Evolutionary conservation across 2,113 vertebrate genomes (phyloP).

Genomic region (Micronycteris hirsuta): DNA sequence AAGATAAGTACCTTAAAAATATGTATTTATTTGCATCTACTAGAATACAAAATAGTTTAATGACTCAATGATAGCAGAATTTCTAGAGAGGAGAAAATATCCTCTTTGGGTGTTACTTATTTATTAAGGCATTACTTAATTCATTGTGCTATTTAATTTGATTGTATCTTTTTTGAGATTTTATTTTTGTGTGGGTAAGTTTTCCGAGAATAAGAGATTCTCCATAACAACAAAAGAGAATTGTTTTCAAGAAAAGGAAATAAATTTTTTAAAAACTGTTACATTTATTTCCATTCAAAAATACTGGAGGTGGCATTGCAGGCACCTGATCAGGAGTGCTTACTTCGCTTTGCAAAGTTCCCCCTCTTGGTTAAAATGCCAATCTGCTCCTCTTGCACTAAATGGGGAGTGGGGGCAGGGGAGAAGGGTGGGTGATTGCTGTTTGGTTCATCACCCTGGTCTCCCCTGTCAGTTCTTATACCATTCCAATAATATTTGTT

Average conservation of each 20-base stretch:
- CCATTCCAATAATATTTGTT: background rate
- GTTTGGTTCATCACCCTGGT: background rate
- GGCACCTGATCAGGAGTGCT: background rate
- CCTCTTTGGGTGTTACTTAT: background rate
- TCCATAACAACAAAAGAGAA: background rate
- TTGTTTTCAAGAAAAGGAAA: slow-evolving; percentile 41
- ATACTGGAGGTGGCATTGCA: background rate
- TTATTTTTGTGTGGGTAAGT: background rate
- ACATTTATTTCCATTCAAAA: slow-evolving; percentile 31
- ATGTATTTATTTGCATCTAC: background rate
- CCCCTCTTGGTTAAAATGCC: background rate
- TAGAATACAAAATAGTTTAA: slow-evolving; percentile 25
- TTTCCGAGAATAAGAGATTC: background rate
- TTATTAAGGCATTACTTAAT: slow-evolving; percentile 8
- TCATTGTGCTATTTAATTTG: slow-evolving; percentile 37
- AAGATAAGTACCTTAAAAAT: slow-evolving; percentile 37
- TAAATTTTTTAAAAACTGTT: background rate
- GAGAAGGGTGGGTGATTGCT: background rate
- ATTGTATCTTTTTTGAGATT: slow-evolving; percentile 12
- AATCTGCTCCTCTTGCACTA: background rate
- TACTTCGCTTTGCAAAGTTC: background rate
- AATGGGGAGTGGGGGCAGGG: rapidly evolving
- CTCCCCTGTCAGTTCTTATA: background rate
- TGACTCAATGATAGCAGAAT: background rate
- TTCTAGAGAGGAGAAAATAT: slow-evolving; percentile 44